Evolutionary conservation across 2,113 vertebrate genomes (phyloP).

Genomic region (Hippocampus mohnikei): DNA sequence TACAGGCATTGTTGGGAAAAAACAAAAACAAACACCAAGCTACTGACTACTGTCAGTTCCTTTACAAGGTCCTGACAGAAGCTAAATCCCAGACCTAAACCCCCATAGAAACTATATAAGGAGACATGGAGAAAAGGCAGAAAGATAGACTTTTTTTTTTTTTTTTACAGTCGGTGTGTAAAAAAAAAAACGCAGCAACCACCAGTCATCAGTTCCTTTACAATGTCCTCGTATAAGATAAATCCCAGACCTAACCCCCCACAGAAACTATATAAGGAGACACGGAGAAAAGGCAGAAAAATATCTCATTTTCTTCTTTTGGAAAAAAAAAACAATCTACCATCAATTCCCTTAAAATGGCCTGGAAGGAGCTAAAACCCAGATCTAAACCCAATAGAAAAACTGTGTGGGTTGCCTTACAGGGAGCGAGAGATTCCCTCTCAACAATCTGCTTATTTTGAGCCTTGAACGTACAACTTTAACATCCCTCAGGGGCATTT

Average conservation of each 20-base stretch:
- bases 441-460: neutral
- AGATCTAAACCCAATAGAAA: neutral
- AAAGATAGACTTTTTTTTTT: too few species aligned
- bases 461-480: constrained; percentile 1
- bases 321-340: neutral
- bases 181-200: neutral
- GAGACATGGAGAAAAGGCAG: too few species aligned
- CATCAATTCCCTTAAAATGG: neutral
- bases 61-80: too few species aligned
- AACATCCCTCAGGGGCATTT: neutral
- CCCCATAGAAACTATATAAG: too few species aligned
- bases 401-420: neutral
- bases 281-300: neutral
- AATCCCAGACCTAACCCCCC: neutral
- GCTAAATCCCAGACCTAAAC: too few species aligned
- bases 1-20: too few species aligned
- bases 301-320: neutral
- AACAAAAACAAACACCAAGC: neutral
- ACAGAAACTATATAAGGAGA: neutral
- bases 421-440: neutral
- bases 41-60: too few species aligned
- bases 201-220: neutral
- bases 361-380: neutral
- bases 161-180: too few species aligned
- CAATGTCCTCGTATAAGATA: neutral